Evolutionary conservation across 1,140 invertebrate genomes (phyloP).

Genomic region (Saccostrea cuccullata): DNA sequence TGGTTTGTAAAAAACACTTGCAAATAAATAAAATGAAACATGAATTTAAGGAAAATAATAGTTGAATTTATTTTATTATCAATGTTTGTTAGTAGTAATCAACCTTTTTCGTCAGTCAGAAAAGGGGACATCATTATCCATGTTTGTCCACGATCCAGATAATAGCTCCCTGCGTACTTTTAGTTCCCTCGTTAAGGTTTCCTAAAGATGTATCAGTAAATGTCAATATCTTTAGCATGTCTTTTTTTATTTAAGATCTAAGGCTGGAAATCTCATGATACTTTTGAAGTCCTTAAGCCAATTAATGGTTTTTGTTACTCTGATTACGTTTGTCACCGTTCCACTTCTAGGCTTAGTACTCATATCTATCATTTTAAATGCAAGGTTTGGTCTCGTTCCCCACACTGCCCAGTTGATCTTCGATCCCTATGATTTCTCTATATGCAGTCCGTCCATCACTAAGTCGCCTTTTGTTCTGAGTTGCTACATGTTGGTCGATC

Average conservation of each 20-base stretch:
- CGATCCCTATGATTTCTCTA: constrained; percentile 46
- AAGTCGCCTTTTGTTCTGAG: background rate
- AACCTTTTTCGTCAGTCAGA: no score
- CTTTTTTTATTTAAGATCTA: background rate
- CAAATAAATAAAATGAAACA: no score
- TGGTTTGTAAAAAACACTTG: no score
- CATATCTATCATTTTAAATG: no score
- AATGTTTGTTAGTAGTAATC: no score
- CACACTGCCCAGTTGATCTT: no score
- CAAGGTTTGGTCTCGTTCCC: no score
- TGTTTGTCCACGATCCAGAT: constrained; percentile 46
- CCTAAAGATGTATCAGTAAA: constrained; percentile 53
- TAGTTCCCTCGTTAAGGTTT: constrained; percentile 47
- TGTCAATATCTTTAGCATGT: constrained; percentile 21
- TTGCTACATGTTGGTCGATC: constrained; percentile 39
- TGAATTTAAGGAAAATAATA: no score
- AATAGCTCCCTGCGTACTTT: constrained; percentile 52
- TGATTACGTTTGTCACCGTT: background rate
- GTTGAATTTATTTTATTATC: no score
- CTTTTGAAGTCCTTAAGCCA: constrained; percentile 6
- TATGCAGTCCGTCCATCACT: constrained; percentile 46
- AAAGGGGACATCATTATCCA: constrained; percentile 48
- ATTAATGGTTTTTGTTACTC: constrained; percentile 1
- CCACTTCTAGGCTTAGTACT: background rate
- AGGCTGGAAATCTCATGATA: background rate